phyloP scores from a whole-genome alignment of 1,140 invertebrate genomes.

The Pararge aegeria region DNA sequence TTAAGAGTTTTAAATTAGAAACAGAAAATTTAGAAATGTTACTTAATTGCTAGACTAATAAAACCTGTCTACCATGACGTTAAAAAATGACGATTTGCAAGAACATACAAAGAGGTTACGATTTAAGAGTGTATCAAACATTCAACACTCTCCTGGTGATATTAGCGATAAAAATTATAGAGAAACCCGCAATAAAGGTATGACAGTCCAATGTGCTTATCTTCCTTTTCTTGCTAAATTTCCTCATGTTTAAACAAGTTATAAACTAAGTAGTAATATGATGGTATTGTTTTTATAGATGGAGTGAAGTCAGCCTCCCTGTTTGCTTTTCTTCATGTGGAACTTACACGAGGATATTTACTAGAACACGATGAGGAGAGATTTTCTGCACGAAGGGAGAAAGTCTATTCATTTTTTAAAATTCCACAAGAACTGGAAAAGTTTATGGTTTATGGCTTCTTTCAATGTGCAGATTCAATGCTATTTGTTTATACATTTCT shows the following conservation, averaged over 20 bases:
- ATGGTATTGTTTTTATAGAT: constrained; percentile 37
- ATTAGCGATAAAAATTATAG: constrained; percentile 52
- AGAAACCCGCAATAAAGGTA: constrained; percentile 66
- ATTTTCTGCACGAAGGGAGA: constrained; percentile 95
- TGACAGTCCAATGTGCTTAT: constrained; percentile 6
- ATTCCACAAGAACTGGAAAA: constrained; percentile 96
- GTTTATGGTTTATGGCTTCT: constrained; percentile 98
- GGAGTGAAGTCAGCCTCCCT: constrained; percentile 80
- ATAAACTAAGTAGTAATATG: background rate
- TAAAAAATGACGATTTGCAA: constrained; percentile 62
- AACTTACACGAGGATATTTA: constrained; percentile 94
- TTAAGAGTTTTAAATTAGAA: background rate
- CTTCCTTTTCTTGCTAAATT: background rate
- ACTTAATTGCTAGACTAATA: constrained; percentile 4
- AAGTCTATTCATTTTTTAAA: constrained; percentile 98
- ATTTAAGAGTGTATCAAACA: constrained; percentile 60
- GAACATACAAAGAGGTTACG: constrained; percentile 68
- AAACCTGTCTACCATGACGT: constrained; percentile 43
- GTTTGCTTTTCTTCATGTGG: constrained; percentile 89
- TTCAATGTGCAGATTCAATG: constrained; percentile 98
- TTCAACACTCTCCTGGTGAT: constrained; percentile 51
- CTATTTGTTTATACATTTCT: constrained; percentile 99
- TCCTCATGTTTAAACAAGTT: no score
- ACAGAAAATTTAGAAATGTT: constrained; percentile 12
- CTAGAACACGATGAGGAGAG: constrained; percentile 96